phyloP scores from a whole-genome alignment of 2,888 invertebrate species.

The Diarsia dahlii region DNA sequence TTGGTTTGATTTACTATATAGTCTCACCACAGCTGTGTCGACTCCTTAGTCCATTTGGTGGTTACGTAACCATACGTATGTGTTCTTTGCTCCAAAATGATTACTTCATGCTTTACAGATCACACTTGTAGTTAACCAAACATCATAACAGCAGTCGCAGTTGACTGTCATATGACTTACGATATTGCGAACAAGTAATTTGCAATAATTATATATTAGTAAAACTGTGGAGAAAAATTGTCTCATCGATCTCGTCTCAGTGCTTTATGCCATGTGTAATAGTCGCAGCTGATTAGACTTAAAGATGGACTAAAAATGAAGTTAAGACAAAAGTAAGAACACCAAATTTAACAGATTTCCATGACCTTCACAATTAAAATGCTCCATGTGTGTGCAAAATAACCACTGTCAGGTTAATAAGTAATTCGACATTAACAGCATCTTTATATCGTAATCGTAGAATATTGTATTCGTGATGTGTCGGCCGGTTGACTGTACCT shows the following conservation, averaged over 20 bases:
- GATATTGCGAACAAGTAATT: slow-evolving; percentile 10
- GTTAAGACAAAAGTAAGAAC: background rate
- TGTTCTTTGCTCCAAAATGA: background rate
- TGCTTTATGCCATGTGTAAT: background rate
- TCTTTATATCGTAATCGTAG: background rate
- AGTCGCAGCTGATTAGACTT: background rate
- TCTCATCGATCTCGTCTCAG: no score
- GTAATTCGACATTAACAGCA: no score
- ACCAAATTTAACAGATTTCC: background rate
- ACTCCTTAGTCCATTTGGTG: background rate
- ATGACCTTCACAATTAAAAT: background rate
- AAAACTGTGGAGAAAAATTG: background rate
- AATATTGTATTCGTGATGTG: background rate
- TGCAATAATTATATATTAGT: slow-evolving; percentile 3
- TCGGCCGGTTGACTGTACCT: no score
- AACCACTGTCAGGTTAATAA: no score
- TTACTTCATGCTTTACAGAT: slow-evolving; percentile 26
- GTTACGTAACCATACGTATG: background rate
- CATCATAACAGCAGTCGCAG: slow-evolving; percentile 17
- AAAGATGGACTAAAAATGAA: no score
- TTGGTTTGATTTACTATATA: background rate
- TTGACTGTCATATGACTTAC: slow-evolving; percentile 9
- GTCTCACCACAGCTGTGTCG: background rate
- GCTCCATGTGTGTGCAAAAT: background rate
- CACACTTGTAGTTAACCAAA: slow-evolving; percentile 15